These are phyloP conservation scores for Metallyticus violacea DNA, from an alignment of 2,888 invertebrate species.

Conservation along the genomic window DNA sequence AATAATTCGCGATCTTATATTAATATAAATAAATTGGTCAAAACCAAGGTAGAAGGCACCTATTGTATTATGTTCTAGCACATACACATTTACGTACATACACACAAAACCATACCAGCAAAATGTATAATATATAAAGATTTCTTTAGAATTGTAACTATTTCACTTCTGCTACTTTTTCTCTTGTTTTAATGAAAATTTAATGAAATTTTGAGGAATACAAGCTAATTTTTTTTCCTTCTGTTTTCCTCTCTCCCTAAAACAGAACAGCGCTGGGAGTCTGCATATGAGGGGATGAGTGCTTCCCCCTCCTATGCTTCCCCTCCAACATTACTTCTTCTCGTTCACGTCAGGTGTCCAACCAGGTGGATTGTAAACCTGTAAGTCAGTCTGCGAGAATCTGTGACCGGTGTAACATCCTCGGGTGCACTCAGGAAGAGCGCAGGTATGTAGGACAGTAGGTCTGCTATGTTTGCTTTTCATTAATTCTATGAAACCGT, in stretches of 20 bases:
- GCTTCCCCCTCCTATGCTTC: not conserved
- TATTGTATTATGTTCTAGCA: too few relatives aligned
- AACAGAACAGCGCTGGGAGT: not conserved
- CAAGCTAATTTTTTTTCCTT: too few relatives aligned
- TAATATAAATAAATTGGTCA: too few relatives aligned
- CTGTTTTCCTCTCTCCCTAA: not conserved
- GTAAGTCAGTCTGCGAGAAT: not conserved
- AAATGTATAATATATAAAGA: too few relatives aligned
- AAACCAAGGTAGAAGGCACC: too few relatives aligned
- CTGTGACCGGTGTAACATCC: not conserved
- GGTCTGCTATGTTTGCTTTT: not conserved
- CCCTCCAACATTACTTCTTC: not conserved
- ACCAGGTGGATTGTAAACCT: not conserved
- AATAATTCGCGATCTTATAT: too few relatives aligned
- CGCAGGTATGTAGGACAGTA: conserved; percentile 8
- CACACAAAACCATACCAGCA: too few relatives aligned
- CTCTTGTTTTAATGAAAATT: too few relatives aligned
- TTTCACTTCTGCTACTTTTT: too few relatives aligned
- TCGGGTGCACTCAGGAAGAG: not conserved
- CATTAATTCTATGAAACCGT: not conserved
- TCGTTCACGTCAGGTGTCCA: not conserved
- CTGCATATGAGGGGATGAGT: not conserved
- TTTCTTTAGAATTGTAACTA: too few relatives aligned
- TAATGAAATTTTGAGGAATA: not conserved
- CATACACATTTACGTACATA: too few relatives aligned